These are phyloP conservation scores for Drosophila kanapiae DNA, from an alignment of 1,140 invertebrate species.

Conservation along the genomic window DNA sequence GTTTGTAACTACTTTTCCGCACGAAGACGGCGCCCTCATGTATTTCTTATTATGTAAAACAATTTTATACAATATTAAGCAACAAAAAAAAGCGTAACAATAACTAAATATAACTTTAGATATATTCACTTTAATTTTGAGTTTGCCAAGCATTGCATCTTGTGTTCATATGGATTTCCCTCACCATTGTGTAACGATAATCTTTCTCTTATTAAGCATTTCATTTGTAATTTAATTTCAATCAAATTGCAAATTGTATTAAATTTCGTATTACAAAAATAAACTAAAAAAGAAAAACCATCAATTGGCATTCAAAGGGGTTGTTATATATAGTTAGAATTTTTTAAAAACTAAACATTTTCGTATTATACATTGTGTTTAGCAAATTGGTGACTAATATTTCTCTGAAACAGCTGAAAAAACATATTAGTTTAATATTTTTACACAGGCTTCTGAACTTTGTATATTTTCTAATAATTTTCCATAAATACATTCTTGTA, in stretches of 20 bases:
- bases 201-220: conserved; percentile 38
- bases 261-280: conserved; percentile 68
- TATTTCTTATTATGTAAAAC: conserved; percentile 62
- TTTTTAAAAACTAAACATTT: too few species aligned
- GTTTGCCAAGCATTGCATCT: conserved; percentile 45
- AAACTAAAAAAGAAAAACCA: conserved; percentile 43
- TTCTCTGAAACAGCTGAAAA: too few species aligned
- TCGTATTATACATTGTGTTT: too few species aligned
- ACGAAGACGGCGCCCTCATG: conserved; percentile 46
- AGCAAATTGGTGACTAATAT: too few species aligned
- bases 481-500: too few species aligned
- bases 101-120: conserved; percentile 64
- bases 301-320: background rate
- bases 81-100: conserved; percentile 59
- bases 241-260: conserved; percentile 72
- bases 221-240: conserved; percentile 48
- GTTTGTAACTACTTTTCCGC: background rate
- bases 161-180: conserved; percentile 49
- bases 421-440: too few species aligned
- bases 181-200: conserved; percentile 24
- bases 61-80: conserved; percentile 39
- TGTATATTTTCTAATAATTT: too few species aligned
- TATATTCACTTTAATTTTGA: conserved; percentile 38
- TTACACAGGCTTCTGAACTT: too few species aligned
- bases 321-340: too few species aligned